Conservation (phyloP, 2,888 invertebrate species). For the Kryphioiulus occultus region DNA sequence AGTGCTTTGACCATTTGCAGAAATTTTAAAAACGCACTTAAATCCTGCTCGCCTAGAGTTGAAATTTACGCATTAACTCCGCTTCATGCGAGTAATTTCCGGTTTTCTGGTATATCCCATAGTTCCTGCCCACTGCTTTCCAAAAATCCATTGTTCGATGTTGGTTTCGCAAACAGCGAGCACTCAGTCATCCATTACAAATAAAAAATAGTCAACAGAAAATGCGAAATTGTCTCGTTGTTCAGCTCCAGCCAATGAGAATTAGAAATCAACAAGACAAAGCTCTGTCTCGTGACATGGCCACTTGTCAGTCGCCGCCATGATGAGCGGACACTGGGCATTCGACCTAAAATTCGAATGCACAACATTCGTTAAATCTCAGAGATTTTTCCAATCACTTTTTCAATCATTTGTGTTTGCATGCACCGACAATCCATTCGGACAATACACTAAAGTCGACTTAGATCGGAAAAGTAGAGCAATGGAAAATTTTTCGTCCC, state of each 20-base stretch:
- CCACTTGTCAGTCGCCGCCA: slow-evolving; percentile 2
- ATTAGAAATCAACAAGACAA: slow-evolving; percentile 21
- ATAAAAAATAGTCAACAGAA: slow-evolving; percentile 38
- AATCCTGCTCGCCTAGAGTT: not conserved
- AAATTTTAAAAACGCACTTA: not conserved
- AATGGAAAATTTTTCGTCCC: not conserved
- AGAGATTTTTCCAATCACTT: not conserved
- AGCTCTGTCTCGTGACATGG: not conserved
- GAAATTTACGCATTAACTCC: not conserved
- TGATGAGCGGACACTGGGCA: not conserved
- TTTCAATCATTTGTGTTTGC: not conserved
- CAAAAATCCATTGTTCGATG: not conserved
- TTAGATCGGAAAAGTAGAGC: not conserved
- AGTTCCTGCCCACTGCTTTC: not conserved
- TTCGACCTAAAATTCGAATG: not conserved
- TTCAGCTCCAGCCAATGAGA: not conserved
- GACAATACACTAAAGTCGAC: not conserved
- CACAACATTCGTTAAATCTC: not conserved
- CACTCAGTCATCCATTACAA: slow-evolving; percentile 30
- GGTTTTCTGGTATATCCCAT: not conserved
- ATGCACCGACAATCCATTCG: not conserved
- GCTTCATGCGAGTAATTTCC: slow-evolving; percentile 11
- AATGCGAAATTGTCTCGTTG: not conserved
- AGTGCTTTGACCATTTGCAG: not conserved
- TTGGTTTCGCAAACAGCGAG: slow-evolving; percentile 12